A percentile compares a stretch with the other conserved stretches of the same genome.
Conservation (phyloP, 2,888 invertebrate species). For the Heliconius aoede region DNA sequence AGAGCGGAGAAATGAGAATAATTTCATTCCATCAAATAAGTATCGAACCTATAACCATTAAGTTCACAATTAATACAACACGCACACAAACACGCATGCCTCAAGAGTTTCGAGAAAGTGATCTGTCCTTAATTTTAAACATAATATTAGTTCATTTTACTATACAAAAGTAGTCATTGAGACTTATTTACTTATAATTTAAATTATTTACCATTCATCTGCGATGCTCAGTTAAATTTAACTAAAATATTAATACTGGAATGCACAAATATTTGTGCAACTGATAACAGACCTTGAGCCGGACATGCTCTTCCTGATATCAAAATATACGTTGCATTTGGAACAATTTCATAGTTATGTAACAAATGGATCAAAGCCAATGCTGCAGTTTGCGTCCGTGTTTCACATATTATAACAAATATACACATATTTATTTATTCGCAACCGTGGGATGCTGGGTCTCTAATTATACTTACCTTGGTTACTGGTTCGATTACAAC, state of each 20-base stretch:
- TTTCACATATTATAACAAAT: background rate
- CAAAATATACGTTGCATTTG: conserved; percentile 36
- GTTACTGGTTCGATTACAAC: background rate
- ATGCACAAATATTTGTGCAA: conserved; percentile 7
- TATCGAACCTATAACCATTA: no score
- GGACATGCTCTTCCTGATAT: conserved; percentile 26
- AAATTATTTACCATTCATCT: background rate
- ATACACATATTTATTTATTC: background rate
- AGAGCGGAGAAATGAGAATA: no score
- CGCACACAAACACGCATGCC: no score
- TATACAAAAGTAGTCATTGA: background rate
- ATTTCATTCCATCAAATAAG: no score
- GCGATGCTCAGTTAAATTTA: background rate
- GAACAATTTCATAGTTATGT: conserved; percentile 37
- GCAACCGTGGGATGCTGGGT: background rate
- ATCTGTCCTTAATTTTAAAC: no score
- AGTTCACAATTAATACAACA: no score
- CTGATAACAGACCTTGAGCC: conserved; percentile 27
- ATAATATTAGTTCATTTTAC: no score
- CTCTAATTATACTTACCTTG: background rate
- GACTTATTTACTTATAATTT: background rate
- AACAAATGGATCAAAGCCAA: conserved; percentile 45
- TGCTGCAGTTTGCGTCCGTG: conserved; percentile 20
- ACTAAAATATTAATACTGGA: conserved; percentile 4
- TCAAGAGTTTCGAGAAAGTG: no score